phyloP scores from a whole-genome alignment of 1,140 invertebrate genomes.

The Pararge aegeria region DNA sequence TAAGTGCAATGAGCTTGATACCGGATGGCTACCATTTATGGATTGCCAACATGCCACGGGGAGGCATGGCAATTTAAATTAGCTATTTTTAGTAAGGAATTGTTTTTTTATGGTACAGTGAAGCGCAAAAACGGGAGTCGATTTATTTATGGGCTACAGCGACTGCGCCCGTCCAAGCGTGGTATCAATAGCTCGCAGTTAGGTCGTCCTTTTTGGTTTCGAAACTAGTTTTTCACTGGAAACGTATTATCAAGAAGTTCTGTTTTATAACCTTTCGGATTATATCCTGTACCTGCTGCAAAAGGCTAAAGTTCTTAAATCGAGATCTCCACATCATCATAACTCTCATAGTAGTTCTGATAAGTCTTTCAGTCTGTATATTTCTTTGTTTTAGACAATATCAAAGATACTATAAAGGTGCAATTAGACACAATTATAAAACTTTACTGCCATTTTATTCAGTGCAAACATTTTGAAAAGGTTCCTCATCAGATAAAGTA shows the following conservation, averaged over 20 bases:
- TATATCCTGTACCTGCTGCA: not conserved
- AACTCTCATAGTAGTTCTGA: too few relatives aligned
- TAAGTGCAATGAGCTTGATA: conserved; percentile 27
- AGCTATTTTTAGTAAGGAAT: conserved; percentile 19
- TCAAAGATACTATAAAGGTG: too few relatives aligned
- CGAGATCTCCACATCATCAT: too few relatives aligned
- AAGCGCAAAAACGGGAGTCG: conserved; percentile 22
- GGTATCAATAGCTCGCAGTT: conserved; percentile 23
- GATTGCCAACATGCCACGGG: conserved; percentile 6
- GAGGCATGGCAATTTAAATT: conserved; percentile 21
- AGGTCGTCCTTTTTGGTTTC: conserved; percentile 13
- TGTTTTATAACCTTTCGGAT: not conserved
- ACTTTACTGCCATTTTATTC: too few relatives aligned
- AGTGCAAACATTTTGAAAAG: too few relatives aligned
- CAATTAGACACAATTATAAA: too few relatives aligned
- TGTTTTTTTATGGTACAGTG: conserved; percentile 17
- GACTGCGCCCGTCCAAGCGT: conserved; percentile 12
- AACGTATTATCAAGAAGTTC: conserved; percentile 2
- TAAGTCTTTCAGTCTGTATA: too few relatives aligned
- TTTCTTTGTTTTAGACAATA: too few relatives aligned
- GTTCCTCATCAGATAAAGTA: too few relatives aligned
- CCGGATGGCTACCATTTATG: conserved; percentile 12
- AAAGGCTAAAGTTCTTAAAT: not conserved
- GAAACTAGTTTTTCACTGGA: conserved; percentile 16
- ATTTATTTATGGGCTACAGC: conserved; percentile 27